Evolutionary conservation across 2,888 invertebrate genomes (phyloP).

Genomic region (Troides helena): DNA sequence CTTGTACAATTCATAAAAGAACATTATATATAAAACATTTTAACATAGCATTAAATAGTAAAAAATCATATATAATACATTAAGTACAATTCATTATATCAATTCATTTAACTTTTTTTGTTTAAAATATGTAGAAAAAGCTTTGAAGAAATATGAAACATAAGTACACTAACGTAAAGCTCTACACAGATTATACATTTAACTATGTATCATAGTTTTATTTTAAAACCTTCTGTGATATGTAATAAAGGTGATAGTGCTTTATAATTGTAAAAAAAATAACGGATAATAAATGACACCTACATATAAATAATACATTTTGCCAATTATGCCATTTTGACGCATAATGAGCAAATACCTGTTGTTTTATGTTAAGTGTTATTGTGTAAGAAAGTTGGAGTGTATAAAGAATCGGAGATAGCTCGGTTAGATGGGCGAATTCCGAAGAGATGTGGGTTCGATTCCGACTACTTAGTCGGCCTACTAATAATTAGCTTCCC

Average conservation of each 20-base stretch:
- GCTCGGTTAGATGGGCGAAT: too few relatives aligned
- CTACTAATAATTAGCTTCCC: too few relatives aligned
- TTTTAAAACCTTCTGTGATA: neutral
- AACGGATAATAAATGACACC: constrained; percentile 70
- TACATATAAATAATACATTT: constrained; percentile 55
- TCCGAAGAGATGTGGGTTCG: too few relatives aligned
- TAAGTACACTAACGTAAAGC: neutral
- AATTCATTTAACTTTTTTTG: neutral
- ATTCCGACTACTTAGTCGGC: too few relatives aligned
- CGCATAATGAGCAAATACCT: constrained; percentile 79
- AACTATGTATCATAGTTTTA: neutral
- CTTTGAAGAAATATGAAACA: too few relatives aligned
- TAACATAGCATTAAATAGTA: neutral
- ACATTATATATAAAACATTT: neutral
- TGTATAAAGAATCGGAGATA: constrained; percentile 35
- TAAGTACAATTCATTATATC: neutral
- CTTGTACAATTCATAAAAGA: neutral
- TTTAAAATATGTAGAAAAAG: neutral
- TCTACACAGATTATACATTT: neutral
- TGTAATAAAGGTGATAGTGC: constrained; percentile 22
- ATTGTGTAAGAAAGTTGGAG: constrained; percentile 45
- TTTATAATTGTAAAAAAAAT: neutral
- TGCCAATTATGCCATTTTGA: constrained; percentile 75
- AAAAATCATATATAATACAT: neutral
- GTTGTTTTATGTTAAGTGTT: constrained; percentile 42